phyloP scores from a whole-genome alignment of 92 coral and sea anemone genomes.

The Porites divaricata region DNA sequence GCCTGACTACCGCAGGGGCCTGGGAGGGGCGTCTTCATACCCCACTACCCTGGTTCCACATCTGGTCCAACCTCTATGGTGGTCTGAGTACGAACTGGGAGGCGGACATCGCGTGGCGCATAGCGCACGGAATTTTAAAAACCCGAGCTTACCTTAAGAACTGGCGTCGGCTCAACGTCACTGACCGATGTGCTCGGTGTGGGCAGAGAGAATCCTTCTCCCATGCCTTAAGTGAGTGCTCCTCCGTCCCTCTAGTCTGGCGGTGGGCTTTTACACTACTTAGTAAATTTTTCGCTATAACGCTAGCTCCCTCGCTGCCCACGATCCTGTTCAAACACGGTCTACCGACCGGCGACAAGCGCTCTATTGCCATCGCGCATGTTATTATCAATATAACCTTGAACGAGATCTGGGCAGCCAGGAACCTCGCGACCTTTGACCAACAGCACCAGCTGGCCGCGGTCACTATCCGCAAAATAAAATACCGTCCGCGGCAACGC shows the following conservation, averaged over 20 bases:
- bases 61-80: neutral
- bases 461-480: neutral
- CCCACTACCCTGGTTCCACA: neutral
- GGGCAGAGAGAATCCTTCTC: neutral
- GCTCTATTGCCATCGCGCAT: neutral
- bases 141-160: neutral
- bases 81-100: constrained; percentile 29
- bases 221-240: neutral
- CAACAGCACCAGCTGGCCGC: neutral
- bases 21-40: neutral
- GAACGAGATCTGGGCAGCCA: constrained; percentile 2
- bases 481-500: neutral
- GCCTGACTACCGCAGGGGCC: neutral
- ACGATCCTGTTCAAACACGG: neutral
- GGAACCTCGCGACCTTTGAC: neutral
- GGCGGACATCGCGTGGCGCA: constrained; percentile 16
- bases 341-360: neutral
- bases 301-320: too few relatives aligned
- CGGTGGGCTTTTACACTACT: neutral
- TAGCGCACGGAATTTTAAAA: constrained; percentile 6
- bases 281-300: too few relatives aligned
- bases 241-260: neutral
- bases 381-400: neutral
- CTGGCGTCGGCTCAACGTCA: neutral
- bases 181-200: neutral